phyloP scores from a whole-genome alignment of 2,888 invertebrate species.

The Andrena marginata region DNA sequence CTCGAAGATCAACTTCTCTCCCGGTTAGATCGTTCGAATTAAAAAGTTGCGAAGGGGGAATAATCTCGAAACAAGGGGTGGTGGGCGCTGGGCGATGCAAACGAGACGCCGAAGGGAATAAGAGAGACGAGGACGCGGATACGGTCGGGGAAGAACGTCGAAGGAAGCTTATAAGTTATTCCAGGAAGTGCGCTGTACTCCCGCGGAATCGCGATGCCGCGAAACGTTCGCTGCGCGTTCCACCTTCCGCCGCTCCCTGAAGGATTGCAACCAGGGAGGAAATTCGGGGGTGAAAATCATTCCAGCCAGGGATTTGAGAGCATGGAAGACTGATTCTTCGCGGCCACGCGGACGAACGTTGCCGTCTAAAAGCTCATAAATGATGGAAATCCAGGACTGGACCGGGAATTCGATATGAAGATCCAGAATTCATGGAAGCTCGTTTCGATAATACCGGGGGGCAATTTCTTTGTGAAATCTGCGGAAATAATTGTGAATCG shows the following conservation, averaged over 20 bases:
- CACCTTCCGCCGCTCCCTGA: neutral
- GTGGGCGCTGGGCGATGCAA: constrained; percentile 1
- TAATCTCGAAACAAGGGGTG: constrained; percentile 3
- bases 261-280: constrained; percentile 18
- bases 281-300: constrained; percentile 34
- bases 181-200: neutral
- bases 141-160: neutral
- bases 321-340: neutral
- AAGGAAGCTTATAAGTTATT: constrained; percentile 33
- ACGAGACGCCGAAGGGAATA: neutral
- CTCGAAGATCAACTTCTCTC: neutral
- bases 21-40: constrained; percentile 3
- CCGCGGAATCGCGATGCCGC: constrained; percentile 18
- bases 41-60: constrained; percentile 2
- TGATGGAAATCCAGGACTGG: constrained; percentile 58
- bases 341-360: constrained; percentile 17
- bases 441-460: constrained; percentile 25
- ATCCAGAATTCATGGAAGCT: constrained; percentile 33
- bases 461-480: constrained; percentile 26
- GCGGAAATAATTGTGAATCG: neutral
- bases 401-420: constrained; percentile 56
- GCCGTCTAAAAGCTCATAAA: constrained; percentile 57
- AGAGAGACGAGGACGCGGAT: neutral
- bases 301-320: neutral
- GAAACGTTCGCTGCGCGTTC: neutral